Evolutionary conservation across 1,140 invertebrate species (phyloP).

Genomic region (Caerostris extrusa): DNA sequence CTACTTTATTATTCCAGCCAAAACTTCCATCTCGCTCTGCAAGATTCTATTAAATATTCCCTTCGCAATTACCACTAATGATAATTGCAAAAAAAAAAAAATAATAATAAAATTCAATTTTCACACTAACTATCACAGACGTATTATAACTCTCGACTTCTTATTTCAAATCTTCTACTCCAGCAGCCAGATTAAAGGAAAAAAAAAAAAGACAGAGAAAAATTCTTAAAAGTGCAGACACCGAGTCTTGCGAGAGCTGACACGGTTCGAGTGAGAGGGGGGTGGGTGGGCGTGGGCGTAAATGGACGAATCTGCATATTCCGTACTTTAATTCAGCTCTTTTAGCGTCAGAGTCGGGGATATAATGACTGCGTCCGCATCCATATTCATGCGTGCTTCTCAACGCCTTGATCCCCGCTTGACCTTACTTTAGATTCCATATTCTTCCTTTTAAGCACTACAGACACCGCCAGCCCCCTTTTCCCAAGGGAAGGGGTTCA

Average conservation of each 20-base stretch:
- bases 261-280: not conserved
- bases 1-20: too few species aligned
- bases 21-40: too few species aligned
- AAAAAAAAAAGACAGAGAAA: not conserved
- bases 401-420: constrained; percentile 61
- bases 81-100: not conserved
- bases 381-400: constrained; percentile 68
- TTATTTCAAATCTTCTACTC: not conserved
- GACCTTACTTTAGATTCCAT: constrained; percentile 63
- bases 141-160: not conserved
- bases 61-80: not conserved
- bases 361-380: constrained; percentile 62
- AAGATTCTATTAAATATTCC: not conserved
- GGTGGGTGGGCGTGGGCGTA: not conserved
- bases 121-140: not conserved
- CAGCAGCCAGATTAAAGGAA: not conserved
- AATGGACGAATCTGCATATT: constrained; percentile 54
- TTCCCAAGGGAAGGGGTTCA: not conserved
- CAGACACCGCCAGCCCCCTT: not conserved
- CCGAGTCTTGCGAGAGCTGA: not conserved
- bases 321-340: constrained; percentile 63
- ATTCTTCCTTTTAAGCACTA: constrained; percentile 40
- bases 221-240: not conserved
- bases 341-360: not conserved
- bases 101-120: not conserved